Conservation (phyloP, 2,888 invertebrate genomes). For the Dryadula phaetusa region DNA sequence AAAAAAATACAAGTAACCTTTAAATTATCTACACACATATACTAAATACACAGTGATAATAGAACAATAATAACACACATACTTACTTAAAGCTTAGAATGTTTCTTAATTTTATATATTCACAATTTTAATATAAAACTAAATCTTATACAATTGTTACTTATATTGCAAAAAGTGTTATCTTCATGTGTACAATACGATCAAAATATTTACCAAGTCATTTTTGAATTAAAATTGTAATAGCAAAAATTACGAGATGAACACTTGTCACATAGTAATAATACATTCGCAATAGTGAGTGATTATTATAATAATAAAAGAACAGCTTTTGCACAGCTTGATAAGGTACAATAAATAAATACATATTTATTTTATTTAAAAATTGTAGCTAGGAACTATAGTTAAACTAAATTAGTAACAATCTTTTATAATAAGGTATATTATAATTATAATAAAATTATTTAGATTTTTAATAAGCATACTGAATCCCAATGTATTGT, state of each 20-base stretch:
- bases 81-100: neutral
- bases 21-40: too few species aligned
- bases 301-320: neutral
- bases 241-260: neutral
- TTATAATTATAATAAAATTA: neutral
- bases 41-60: neutral
- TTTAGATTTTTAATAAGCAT: neutral
- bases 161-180: constrained; percentile 5
- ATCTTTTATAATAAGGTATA: too few species aligned
- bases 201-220: neutral
- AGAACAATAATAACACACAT: neutral
- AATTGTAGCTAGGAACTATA: neutral
- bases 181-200: neutral
- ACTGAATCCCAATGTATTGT: neutral
- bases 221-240: neutral
- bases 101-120: neutral
- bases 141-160: neutral
- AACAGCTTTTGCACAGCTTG: neutral
- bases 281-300: constrained; percentile 1
- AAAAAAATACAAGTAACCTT: neutral
- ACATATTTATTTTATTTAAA: neutral
- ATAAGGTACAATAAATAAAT: neutral
- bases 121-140: neutral
- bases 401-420: too few species aligned
- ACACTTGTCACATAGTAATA: constrained; percentile 4